These are phyloP conservation scores for Hippocampus abdominalis DNA, from an alignment of 2,113 vertebrate genomes.

Conservation along the genomic window DNA sequence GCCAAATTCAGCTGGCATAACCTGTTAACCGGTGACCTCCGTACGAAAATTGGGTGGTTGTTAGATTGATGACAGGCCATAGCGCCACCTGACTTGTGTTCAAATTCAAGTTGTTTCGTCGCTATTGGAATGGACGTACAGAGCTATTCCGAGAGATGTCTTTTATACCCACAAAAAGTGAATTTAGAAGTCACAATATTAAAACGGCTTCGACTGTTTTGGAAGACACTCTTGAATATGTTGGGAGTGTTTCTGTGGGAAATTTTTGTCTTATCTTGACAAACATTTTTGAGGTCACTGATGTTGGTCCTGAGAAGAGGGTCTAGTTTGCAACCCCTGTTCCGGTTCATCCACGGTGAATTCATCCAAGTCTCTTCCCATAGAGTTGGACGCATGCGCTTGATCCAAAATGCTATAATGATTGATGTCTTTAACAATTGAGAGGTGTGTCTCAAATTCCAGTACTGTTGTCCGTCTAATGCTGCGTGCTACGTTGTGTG, in stretches of 20 bases:
- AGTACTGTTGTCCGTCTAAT: not conserved
- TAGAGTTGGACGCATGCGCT: not conserved
- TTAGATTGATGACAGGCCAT: too few relatives aligned
- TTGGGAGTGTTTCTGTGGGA: not conserved
- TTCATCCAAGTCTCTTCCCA: not conserved
- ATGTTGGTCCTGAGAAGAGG: not conserved
- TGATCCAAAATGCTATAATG: not conserved
- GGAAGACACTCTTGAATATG: not conserved
- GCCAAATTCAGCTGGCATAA: not conserved
- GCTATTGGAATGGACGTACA: not conserved
- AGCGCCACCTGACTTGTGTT: not conserved
- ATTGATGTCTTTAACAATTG: not conserved
- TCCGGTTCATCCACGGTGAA: not conserved
- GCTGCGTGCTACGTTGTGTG: not conserved
- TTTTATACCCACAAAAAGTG: not conserved
- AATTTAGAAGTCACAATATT: not conserved
- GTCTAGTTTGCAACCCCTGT: not conserved
- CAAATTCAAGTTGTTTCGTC: not conserved
- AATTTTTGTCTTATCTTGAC: not conserved
- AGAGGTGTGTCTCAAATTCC: not conserved
- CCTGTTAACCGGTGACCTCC: too few relatives aligned
- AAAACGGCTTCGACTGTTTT: not conserved
- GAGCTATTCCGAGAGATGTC: not conserved
- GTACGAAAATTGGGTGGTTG: too few relatives aligned
- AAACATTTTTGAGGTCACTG: constrained; percentile 3